phyloP scores from a whole-genome alignment of 2,797 vertebrate species.

The Notolabrus celidotus region DNA sequence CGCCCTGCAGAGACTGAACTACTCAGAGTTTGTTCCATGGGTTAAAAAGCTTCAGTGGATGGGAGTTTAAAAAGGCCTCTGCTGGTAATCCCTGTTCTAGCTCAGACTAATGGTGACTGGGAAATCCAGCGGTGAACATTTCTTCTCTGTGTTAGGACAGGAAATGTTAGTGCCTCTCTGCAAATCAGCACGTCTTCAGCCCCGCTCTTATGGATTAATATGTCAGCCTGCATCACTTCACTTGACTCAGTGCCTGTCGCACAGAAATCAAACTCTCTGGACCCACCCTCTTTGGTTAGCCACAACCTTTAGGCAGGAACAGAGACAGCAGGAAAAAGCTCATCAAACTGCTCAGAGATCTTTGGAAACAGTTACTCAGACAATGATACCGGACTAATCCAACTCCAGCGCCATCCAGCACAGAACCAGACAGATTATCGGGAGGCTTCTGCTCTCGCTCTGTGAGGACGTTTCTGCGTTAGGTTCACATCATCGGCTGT shows the following conservation, averaged over 20 bases:
- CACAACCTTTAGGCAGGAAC: conserved; percentile 76
- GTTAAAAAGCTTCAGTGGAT: too few species aligned
- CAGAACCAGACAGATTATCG: conserved; percentile 47
- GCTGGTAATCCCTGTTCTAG: not conserved
- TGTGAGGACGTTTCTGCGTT: conserved; percentile 61
- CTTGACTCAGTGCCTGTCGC: conserved; percentile 66
- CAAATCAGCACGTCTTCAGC: conserved; percentile 61
- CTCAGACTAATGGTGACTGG: conserved; percentile 8
- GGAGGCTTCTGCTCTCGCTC: conserved; percentile 39
- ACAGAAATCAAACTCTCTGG: conserved; percentile 66
- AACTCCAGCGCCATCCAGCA: conserved; percentile 45
- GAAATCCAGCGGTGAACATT: conserved; percentile 1
- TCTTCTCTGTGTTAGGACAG: conserved; percentile 41
- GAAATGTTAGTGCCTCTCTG: conserved; percentile 51
- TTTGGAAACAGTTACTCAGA: conserved; percentile 78
- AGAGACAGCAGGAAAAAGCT: conserved; percentile 75
- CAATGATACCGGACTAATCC: conserved; percentile 69
- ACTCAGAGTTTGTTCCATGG: too few species aligned
- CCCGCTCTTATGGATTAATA: conserved; percentile 53
- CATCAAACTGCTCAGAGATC: conserved; percentile 74
- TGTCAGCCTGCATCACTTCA: conserved; percentile 64
- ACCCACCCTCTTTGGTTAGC: conserved; percentile 70
- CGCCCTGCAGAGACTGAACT: too few species aligned
- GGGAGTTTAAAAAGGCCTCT: too few species aligned
- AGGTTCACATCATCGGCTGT: conserved; percentile 69